These are phyloP conservation scores for Tyrannus savana DNA, from an alignment of 2,113 vertebrate species.

Conservation along the genomic window DNA sequence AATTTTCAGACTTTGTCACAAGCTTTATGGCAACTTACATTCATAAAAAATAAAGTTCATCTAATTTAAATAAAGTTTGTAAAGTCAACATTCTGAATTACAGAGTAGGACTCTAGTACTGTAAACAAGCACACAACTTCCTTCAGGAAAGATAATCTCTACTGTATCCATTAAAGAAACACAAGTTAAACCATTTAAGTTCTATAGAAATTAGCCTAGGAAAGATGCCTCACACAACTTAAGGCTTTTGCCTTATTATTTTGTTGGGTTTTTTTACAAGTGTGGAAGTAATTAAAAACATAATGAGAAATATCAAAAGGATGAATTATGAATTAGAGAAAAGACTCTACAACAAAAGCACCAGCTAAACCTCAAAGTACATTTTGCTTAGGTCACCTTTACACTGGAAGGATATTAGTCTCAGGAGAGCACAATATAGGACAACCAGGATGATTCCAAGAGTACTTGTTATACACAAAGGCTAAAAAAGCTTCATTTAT, in stretches of 20 bases:
- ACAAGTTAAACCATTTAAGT: not conserved
- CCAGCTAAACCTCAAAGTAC: not conserved
- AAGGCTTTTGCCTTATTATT: not conserved
- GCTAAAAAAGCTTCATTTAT: not conserved
- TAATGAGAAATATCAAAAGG: not conserved
- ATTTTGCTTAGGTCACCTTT: conserved; percentile 44
- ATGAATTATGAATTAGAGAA: not conserved
- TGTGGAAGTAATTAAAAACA: not conserved
- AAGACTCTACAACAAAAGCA: not conserved
- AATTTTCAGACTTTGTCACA: not conserved
- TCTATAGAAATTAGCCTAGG: not conserved
- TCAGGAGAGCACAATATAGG: not conserved
- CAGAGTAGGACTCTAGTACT: not conserved
- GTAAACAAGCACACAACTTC: not conserved
- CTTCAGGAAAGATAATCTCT: not conserved
- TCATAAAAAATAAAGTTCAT: not conserved
- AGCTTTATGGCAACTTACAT: not conserved
- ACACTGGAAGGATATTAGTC: conserved; percentile 1
- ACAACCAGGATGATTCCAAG: conserved; percentile 12
- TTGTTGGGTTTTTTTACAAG: not conserved
- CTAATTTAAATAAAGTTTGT: not conserved
- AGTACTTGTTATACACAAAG: not conserved
- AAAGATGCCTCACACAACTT: not conserved
- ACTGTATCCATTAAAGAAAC: not conserved
- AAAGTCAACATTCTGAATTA: not conserved